These are phyloP conservation scores for Charadrius vociferus DNA, from an alignment of 2,113 vertebrate species.

Conservation along the genomic window DNA sequence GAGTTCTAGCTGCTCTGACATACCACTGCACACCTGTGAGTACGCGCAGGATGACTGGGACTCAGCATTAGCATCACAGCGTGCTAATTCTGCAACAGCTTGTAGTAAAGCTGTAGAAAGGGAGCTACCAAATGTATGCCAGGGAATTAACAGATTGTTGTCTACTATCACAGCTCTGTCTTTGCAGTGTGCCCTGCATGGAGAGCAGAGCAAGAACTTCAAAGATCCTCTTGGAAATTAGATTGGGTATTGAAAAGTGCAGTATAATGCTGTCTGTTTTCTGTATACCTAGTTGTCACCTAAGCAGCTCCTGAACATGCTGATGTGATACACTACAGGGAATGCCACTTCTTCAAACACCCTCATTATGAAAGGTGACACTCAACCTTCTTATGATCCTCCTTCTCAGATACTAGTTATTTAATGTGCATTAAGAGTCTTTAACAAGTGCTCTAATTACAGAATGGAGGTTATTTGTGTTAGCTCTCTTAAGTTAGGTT, in stretches of 20 bases:
- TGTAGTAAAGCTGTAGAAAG: background rate
- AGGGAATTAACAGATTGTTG: background rate
- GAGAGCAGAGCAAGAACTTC: background rate
- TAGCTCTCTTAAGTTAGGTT: background rate
- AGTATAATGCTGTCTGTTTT: background rate
- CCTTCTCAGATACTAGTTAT: background rate
- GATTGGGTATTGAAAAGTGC: background rate
- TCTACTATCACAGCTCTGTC: background rate
- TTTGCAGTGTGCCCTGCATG: background rate
- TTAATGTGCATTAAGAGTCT: background rate
- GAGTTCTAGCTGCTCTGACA: background rate
- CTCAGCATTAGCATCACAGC: background rate
- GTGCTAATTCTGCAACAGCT: background rate
- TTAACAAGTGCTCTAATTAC: background rate
- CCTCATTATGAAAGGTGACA: background rate
- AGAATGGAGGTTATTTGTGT: background rate
- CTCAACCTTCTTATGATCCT: background rate
- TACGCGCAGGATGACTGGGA: background rate
- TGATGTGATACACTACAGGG: background rate
- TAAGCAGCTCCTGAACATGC: fast-evolving
- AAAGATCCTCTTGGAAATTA: background rate
- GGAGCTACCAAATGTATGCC: background rate
- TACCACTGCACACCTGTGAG: background rate
- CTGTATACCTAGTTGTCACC: background rate
- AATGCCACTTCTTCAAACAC: background rate